Conservation (phyloP, 2,888 invertebrate species). For the Crematogaster levior region DNA sequence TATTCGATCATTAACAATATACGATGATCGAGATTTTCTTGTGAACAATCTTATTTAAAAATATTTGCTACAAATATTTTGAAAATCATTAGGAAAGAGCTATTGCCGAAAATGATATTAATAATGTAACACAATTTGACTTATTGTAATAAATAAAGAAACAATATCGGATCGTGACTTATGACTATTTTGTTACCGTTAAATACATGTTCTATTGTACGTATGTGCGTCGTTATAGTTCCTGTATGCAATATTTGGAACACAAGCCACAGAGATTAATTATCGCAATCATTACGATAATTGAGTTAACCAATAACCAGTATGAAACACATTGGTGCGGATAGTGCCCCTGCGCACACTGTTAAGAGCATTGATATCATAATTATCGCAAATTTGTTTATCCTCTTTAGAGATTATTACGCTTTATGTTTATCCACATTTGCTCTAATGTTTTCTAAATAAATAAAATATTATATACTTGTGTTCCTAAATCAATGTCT, state of each 20-base stretch:
- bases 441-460: not conserved
- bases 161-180: conserved; percentile 23
- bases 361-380: conserved; percentile 38
- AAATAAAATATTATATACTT: not conserved
- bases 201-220: not conserved
- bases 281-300: conserved; percentile 48
- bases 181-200: conserved; percentile 32
- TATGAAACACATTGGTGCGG: conserved; percentile 32
- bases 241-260: conserved; percentile 16
- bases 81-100: not conserved
- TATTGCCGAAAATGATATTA: not conserved
- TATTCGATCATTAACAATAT: conserved; percentile 7
- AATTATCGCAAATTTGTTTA: conserved; percentile 49
- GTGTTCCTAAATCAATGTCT: not conserved
- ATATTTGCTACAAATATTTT: not conserved
- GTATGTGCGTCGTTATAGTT: conserved; percentile 24
- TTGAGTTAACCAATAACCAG: conserved; percentile 48
- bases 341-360: conserved; percentile 19
- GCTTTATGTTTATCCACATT: not conserved
- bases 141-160: conserved; percentile 8
- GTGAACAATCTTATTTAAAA: too few species aligned
- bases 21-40: not conserved
- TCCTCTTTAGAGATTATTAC: conserved; percentile 43
- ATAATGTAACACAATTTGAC: not conserved
- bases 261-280: conserved; percentile 50